A percentile compares a stretch with the other conserved stretches of the same genome.
These are phyloP conservation scores for Anolis apletophallus DNA, from an alignment of 2,797 vertebrate genomes.

Conservation along the genomic window DNA sequence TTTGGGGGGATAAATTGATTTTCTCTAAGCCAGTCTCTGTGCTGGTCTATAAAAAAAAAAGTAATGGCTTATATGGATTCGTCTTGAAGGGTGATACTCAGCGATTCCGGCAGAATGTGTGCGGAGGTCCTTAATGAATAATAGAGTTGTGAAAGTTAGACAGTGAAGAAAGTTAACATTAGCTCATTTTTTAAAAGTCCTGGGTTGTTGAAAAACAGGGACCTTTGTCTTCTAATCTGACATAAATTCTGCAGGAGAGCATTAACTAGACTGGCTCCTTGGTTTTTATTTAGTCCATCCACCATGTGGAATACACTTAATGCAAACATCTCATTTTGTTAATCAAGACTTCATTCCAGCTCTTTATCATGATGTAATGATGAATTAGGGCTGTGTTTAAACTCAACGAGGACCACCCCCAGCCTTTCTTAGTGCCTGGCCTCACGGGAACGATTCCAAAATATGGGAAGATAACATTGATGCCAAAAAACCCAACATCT, in stretches of 20 bases:
- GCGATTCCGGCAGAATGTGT: too few species aligned
- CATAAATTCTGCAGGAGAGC: background rate
- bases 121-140: too few species aligned
- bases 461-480: slow-evolving; percentile 43
- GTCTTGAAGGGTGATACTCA: too few species aligned
- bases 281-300: slow-evolving; percentile 44
- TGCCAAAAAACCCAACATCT: slow-evolving; percentile 53
- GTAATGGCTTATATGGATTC: too few species aligned
- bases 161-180: too few species aligned
- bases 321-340: background rate
- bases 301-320: slow-evolving; percentile 23
- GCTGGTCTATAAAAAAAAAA: too few species aligned
- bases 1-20: too few species aligned
- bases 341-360: slow-evolving; percentile 52
- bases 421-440: slow-evolving; percentile 19
- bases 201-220: too few species aligned
- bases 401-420: slow-evolving; percentile 45
- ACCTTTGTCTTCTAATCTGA: too few species aligned
- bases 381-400: slow-evolving; percentile 40
- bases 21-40: too few species aligned
- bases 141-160: too few species aligned
- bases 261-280: background rate
- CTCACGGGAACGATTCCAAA: slow-evolving; percentile 55
- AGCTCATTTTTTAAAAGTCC: background rate
- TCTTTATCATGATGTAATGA: slow-evolving; percentile 30